Evolutionary conservation across 2,888 invertebrate species (phyloP).

Genomic region (Cryptophagus acutangulus): DNA sequence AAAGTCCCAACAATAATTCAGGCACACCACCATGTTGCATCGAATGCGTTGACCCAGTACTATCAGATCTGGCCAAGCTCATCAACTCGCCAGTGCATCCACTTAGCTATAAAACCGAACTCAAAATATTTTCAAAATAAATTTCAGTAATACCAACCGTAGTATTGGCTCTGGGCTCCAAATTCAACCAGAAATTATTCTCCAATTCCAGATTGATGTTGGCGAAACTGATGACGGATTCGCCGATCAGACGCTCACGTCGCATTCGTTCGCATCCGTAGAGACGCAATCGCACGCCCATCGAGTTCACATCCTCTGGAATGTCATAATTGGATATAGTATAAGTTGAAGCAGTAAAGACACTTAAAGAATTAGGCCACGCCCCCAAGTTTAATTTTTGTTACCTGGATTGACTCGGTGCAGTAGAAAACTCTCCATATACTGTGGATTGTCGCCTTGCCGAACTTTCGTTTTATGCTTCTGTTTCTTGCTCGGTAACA

Average conservation of each 20-base stretch:
- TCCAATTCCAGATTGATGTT: constrained; percentile 85
- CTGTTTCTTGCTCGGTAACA: constrained; percentile 88
- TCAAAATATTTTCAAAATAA: not conserved
- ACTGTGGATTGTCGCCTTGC: constrained; percentile 85
- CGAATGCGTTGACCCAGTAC: constrained; percentile 90
- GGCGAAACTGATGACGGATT: constrained; percentile 84
- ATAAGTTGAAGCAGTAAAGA: constrained; percentile 2
- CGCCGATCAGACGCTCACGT: constrained; percentile 85
- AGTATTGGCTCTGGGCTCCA: constrained; percentile 66
- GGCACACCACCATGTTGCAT: constrained; percentile 87
- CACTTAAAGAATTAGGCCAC: not conserved
- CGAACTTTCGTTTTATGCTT: constrained; percentile 92
- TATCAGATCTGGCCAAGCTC: constrained; percentile 85
- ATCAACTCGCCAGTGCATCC: constrained; percentile 59
- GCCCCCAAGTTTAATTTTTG: not conserved
- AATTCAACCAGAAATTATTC: constrained; percentile 83
- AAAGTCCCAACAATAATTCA: constrained; percentile 80
- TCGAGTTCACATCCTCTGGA: constrained; percentile 84
- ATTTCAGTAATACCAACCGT: constrained; percentile 46
- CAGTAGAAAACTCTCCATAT: constrained; percentile 87
- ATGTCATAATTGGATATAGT: constrained; percentile 17
- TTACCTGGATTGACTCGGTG: constrained; percentile 83
- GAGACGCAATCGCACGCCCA: constrained; percentile 84
- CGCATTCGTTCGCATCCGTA: constrained; percentile 93
- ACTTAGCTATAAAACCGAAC: constrained; percentile 45